Percentiles rank a stretch among this genome's conserved stretches.
phyloP scores from a whole-genome alignment of 1,140 invertebrate species.

The Octopus sinensis region DNA sequence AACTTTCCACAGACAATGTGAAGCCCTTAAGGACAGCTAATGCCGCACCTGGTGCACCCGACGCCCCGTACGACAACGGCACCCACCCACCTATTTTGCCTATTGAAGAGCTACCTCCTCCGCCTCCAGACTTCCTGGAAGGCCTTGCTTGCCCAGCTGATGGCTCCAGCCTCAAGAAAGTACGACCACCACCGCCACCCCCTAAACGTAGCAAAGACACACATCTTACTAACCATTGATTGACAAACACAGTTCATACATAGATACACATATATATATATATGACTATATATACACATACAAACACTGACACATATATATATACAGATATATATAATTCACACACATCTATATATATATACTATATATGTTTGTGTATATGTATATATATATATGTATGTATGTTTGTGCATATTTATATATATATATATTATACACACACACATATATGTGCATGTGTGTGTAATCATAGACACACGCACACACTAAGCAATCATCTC shows the following conservation, averaged over 20 bases:
- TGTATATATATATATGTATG: too few relatives aligned
- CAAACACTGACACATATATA: too few relatives aligned
- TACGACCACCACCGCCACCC: constrained; percentile 41
- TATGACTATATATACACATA: too few relatives aligned
- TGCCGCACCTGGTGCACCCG: constrained; percentile 10
- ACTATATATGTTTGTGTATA: too few relatives aligned
- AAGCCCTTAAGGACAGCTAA: constrained; percentile 8
- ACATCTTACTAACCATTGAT: constrained; percentile 34
- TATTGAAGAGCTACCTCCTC: constrained; percentile 49
- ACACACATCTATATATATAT: too few relatives aligned
- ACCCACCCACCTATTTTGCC: constrained; percentile 42
- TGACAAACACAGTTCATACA: background rate
- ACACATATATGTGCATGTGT: too few relatives aligned
- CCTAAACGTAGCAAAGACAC: constrained; percentile 48
- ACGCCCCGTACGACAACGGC: constrained; percentile 40
- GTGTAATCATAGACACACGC: too few relatives aligned
- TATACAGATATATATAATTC: too few relatives aligned
- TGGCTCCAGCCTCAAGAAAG: background rate
- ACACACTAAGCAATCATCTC: too few relatives aligned
- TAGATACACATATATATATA: background rate
- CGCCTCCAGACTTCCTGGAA: constrained; percentile 49
- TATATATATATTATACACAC: too few relatives aligned
- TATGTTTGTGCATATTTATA: too few relatives aligned
- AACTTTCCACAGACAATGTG: constrained; percentile 33
- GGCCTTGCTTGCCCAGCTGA: constrained; percentile 26